Conservation (phyloP, 2,113 vertebrate genomes). For the Perca schrenkii region DNA sequence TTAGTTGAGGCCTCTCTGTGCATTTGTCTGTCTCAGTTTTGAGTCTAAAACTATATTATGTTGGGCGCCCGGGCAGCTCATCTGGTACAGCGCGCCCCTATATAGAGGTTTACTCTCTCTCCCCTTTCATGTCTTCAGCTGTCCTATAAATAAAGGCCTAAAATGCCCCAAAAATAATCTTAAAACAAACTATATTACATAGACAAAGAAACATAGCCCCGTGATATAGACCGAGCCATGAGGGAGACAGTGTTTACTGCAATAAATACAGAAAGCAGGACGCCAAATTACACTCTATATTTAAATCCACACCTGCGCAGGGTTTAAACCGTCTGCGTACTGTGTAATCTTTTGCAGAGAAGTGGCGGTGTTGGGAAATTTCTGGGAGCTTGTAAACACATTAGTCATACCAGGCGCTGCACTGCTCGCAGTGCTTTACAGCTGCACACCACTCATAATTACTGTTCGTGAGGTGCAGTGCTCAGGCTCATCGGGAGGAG, state of each 20-base stretch:
- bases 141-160: too few relatives aligned
- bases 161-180: too few relatives aligned
- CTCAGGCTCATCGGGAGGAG: slow-evolving; percentile 52
- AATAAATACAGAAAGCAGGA: slow-evolving; percentile 15
- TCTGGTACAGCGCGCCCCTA: too few relatives aligned
- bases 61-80: too few relatives aligned
- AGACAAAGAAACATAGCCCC: slow-evolving; percentile 5
- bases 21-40: slow-evolving; percentile 11
- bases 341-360: slow-evolving; percentile 31
- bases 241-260: slow-evolving; percentile 22
- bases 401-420: slow-evolving; percentile 60
- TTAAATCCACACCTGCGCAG: slow-evolving; percentile 57
- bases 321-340: slow-evolving; percentile 30
- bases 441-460: slow-evolving; percentile 65
- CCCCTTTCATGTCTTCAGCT: too few relatives aligned
- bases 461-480: slow-evolving; percentile 56
- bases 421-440: slow-evolving; percentile 49
- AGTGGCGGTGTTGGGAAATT: slow-evolving; percentile 37
- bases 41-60: slow-evolving; percentile 16
- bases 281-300: slow-evolving; percentile 39
- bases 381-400: slow-evolving; percentile 66
- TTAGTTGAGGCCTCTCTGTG: not conserved
- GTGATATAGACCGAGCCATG: slow-evolving; percentile 13
- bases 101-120: too few relatives aligned
- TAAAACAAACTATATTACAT: too few relatives aligned